phyloP scores from a whole-genome alignment of 2,888 invertebrate species.

The Polydrusus pterygomalis region DNA sequence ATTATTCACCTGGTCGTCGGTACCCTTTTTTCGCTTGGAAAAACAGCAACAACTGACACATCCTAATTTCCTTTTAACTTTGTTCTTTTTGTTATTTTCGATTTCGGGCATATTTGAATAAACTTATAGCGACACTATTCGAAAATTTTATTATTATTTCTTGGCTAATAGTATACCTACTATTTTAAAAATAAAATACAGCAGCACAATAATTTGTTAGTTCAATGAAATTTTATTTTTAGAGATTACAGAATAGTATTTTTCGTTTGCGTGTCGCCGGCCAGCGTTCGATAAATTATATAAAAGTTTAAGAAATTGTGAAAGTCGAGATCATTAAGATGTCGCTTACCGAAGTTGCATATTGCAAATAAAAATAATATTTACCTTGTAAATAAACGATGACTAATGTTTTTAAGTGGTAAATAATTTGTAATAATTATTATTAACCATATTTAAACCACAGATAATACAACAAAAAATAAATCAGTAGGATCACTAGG shows the following conservation, averaged over 20 bases:
- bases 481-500: no score
- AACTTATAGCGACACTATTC: neutral
- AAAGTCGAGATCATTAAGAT: slow-evolving; percentile 14
- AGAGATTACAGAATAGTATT: slow-evolving; percentile 32
- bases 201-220: slow-evolving; percentile 33
- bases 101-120: slow-evolving; percentile 50
- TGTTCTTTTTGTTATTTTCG: slow-evolving; percentile 37
- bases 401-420: neutral
- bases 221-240: slow-evolving; percentile 44
- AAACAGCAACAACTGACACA: slow-evolving; percentile 50
- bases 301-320: neutral
- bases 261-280: slow-evolving; percentile 7
- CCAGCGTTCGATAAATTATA: neutral
- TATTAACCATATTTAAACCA: neutral
- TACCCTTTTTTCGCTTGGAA: slow-evolving; percentile 38
- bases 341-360: neutral
- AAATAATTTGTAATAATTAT: slow-evolving; percentile 29
- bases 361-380: neutral
- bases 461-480: neutral
- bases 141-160: slow-evolving; percentile 23
- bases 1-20: slow-evolving; percentile 30
- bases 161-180: neutral
- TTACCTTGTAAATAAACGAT: neutral
- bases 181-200: slow-evolving; percentile 36
- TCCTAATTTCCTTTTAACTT: slow-evolving; percentile 39